Evolutionary conservation across 2,888 invertebrate genomes (phyloP).

Genomic region (Hermodice carunculata): DNA sequence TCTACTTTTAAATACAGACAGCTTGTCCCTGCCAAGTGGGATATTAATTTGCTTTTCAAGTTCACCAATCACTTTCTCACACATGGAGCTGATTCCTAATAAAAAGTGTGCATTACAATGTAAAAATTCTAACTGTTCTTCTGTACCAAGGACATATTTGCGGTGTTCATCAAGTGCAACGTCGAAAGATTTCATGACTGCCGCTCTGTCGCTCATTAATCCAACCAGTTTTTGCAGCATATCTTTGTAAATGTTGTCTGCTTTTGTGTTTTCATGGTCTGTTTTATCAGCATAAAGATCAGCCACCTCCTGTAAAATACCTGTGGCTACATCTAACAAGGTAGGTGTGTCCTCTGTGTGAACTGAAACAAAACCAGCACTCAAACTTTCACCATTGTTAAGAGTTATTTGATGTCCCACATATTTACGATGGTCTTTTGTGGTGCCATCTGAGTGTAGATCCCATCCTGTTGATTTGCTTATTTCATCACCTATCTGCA

Average conservation of each 20-base stretch:
- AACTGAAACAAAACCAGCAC: neutral
- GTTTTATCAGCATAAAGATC: too few relatives aligned
- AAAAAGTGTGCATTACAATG: constrained; percentile 3
- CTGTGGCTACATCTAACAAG: neutral
- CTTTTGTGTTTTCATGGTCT: neutral
- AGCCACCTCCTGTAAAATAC: neutral
- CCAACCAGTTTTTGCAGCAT: neutral
- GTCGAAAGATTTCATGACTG: neutral
- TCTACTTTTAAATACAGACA: neutral
- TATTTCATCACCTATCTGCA: neutral
- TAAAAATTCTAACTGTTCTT: too few relatives aligned
- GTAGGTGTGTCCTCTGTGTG: neutral
- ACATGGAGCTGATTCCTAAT: neutral
- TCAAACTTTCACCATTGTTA: neutral
- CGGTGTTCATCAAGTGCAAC: neutral
- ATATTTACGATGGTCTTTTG: neutral
- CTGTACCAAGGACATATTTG: neutral
- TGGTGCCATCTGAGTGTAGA: neutral
- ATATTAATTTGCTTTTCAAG: neutral
- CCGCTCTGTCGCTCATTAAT: neutral
- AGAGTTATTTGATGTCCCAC: neutral
- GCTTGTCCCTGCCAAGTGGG: neutral
- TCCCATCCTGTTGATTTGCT: too few relatives aligned
- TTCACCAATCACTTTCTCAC: neutral
- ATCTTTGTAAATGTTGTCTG: neutral